Evolutionary conservation across 1,140 invertebrate species (phyloP).

Genomic region (Drosophila mauritiana): DNA sequence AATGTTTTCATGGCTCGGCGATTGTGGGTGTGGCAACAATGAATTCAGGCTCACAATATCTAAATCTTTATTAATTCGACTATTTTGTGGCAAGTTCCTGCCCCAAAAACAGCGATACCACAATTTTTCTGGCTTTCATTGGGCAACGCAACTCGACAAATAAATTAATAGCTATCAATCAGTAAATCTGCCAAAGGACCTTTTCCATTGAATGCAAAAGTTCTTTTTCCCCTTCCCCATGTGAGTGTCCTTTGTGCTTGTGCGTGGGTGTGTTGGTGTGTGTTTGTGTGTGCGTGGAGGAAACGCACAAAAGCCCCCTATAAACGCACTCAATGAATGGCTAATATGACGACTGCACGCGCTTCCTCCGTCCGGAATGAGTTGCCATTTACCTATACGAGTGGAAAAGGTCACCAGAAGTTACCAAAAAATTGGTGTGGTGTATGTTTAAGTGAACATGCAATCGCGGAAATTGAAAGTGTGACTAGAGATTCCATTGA

Average conservation of each 20-base stretch:
- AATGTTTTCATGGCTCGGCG: conserved; percentile 44
- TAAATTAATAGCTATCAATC: conserved; percentile 83
- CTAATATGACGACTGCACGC: conserved; percentile 73
- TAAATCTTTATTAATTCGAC: conserved; percentile 83
- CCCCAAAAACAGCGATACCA: not conserved
- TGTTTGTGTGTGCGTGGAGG: conserved; percentile 16
- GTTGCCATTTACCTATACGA: conserved; percentile 9
- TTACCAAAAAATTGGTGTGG: not conserved
- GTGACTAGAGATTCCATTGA: conserved; percentile 8
- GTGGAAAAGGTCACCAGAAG: conserved; percentile 20
- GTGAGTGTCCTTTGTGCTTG: conserved; percentile 16
- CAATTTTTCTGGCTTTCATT: conserved; percentile 7
- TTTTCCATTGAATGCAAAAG: conserved; percentile 77
- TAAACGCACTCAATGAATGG: conserved; percentile 78
- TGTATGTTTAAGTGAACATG: not conserved
- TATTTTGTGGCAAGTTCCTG: conserved; percentile 51
- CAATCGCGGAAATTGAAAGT: not conserved
- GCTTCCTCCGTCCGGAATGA: conserved; percentile 8
- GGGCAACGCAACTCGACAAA: conserved; percentile 68
- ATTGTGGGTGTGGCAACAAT: conserved; percentile 25
- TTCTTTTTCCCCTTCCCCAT: conserved; percentile 32
- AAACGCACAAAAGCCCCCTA: conserved; percentile 70
- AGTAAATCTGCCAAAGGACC: conserved; percentile 80
- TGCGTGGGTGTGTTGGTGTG: conserved; percentile 6
- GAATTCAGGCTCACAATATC: conserved; percentile 66